These are phyloP conservation scores for Gopherus evgoodei DNA, from an alignment of 2,113 vertebrate species.

Conservation along the genomic window DNA sequence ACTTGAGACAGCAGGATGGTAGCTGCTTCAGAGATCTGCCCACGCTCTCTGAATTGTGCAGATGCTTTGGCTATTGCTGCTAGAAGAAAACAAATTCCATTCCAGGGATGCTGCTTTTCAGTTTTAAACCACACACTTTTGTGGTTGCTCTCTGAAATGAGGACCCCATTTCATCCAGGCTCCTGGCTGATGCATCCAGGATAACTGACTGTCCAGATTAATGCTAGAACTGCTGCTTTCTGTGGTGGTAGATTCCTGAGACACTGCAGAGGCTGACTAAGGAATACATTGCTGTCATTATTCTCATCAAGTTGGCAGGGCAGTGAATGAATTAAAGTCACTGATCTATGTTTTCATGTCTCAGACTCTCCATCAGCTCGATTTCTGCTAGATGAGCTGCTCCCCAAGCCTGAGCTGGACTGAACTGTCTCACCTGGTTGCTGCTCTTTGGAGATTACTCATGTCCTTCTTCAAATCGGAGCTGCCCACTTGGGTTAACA, in stretches of 20 bases:
- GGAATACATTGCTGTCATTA: neutral
- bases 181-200: neutral
- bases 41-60: slow-evolving; percentile 24
- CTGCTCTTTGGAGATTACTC: neutral
- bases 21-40: neutral
- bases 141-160: slow-evolving; percentile 1
- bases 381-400: neutral
- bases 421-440: neutral
- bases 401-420: neutral
- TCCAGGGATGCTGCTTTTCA: neutral
- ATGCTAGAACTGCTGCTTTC: fast-evolving
- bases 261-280: neutral
- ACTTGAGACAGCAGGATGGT: slow-evolving; percentile 29
- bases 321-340: neutral
- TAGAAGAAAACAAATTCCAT: neutral
- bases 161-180: neutral
- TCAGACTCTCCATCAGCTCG: neutral
- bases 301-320: neutral
- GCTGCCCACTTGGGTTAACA: neutral
- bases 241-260: neutral
- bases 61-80: slow-evolving; percentile 7
- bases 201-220: neutral
- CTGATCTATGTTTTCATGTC: neutral
- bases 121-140: slow-evolving; percentile 54
- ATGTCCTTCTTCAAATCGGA: neutral